Conservation (phyloP, 2,888 invertebrate genomes). For the Trichopria drosophilae region DNA sequence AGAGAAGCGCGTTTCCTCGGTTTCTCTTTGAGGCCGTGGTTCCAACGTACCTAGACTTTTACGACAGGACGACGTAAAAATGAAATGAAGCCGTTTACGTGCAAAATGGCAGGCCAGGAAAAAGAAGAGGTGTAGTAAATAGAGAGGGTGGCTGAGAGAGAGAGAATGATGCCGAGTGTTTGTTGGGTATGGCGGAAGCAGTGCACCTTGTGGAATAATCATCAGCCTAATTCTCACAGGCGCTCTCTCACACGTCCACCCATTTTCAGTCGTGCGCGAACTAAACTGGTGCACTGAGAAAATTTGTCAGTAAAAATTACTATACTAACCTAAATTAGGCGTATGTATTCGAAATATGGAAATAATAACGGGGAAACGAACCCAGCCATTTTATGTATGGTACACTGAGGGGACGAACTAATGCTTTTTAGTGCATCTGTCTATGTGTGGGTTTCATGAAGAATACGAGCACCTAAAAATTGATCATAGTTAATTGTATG, state of each 20-base stretch:
- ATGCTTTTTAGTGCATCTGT: no score
- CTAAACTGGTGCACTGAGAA: no score
- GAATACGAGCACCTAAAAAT: no score
- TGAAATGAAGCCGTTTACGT: slow-evolving; percentile 37
- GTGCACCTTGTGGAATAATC: slow-evolving; percentile 33
- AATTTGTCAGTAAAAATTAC: no score
- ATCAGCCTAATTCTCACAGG: slow-evolving; percentile 35
- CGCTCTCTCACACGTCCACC: slow-evolving; percentile 8
- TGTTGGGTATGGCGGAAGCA: slow-evolving; percentile 25
- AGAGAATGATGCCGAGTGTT: slow-evolving; percentile 1
- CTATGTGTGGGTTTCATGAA: no score
- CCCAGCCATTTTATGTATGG: no score
- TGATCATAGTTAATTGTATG: no score
- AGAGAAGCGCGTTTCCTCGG: slow-evolving; percentile 3
- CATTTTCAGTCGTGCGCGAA: background rate
- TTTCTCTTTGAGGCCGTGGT: slow-evolving; percentile 5
- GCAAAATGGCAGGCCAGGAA: slow-evolving; percentile 22
- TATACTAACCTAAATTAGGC: no score
- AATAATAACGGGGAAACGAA: no score
- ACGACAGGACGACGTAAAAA: slow-evolving; percentile 36
- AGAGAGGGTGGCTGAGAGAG: background rate
- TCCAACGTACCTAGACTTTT: slow-evolving; percentile 20
- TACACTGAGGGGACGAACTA: no score
- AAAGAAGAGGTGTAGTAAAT: slow-evolving; percentile 2
- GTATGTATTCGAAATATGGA: no score